phyloP scores from a whole-genome alignment of 2,888 invertebrate species.

The Erebia aethiops region DNA sequence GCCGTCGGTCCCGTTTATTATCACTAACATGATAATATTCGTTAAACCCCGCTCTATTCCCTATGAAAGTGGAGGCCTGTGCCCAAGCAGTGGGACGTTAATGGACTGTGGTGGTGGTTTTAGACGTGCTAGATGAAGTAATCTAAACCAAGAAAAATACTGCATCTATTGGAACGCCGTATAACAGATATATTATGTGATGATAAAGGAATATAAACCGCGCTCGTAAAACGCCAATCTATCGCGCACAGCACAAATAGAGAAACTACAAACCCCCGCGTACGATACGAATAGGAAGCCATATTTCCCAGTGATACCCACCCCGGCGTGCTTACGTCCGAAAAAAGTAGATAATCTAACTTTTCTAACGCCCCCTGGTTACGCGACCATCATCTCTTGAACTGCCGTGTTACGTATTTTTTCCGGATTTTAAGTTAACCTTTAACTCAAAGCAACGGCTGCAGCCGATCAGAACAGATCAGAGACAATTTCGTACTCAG shows the following conservation, averaged over 20 bases:
- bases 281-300: slow-evolving; percentile 79
- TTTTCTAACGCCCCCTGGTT: slow-evolving; percentile 75
- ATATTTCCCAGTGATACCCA: slow-evolving; percentile 78
- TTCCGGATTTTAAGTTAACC: no score
- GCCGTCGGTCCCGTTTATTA: no score
- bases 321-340: slow-evolving; percentile 74
- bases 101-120: no score
- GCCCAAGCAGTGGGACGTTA: no score
- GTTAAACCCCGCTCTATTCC: no score
- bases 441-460: no score
- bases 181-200: slow-evolving; percentile 25
- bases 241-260: slow-evolving; percentile 50
- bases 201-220: slow-evolving; percentile 44
- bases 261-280: slow-evolving; percentile 57
- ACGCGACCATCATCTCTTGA: slow-evolving; percentile 49
- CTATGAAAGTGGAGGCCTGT: no score
- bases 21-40: no score
- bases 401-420: slow-evolving; percentile 19
- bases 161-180: neutral
- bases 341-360: slow-evolving; percentile 81
- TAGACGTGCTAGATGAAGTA: no score
- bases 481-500: no score
- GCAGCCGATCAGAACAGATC: no score
- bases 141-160: neutral
- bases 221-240: slow-evolving; percentile 45